phyloP scores from a whole-genome alignment of 1,140 invertebrate genomes.

The Solenopsis invicta region DNA sequence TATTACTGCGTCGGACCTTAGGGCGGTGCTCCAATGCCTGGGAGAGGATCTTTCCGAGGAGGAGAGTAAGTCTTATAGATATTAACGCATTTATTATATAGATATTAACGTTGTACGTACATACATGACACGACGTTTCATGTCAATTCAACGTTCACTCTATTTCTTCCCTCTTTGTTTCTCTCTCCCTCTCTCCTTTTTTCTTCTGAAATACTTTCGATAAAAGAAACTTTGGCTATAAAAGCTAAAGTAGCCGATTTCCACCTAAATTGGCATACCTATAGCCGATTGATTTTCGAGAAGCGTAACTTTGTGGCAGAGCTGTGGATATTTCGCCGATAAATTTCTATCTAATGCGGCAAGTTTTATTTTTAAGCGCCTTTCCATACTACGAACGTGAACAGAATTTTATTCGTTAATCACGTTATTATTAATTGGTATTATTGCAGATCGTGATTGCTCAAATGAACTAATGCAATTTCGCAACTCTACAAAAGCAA shows the following conservation, averaged over 20 bases:
- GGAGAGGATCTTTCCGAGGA: constrained; percentile 95
- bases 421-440: neutral
- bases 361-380: constrained; percentile 3
- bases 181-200: neutral
- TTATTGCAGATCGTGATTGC: neutral
- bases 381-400: neutral
- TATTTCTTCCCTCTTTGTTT: neutral
- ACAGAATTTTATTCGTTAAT: constrained; percentile 7
- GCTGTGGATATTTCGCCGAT: neutral
- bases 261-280: constrained; percentile 22
- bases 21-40: constrained; percentile 94
- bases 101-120: no score
- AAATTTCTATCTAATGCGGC: constrained; percentile 23
- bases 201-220: constrained; percentile 13
- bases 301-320: neutral
- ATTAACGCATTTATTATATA: constrained; percentile 18
- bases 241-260: constrained; percentile 26
- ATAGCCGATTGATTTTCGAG: constrained; percentile 29
- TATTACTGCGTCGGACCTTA: constrained; percentile 94
- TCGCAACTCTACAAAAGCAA: neutral
- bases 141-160: neutral
- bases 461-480: neutral
- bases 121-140: no score
- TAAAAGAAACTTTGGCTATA: constrained; percentile 48
- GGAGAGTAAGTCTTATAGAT: constrained; percentile 90